These are phyloP conservation scores for Chironomus tentans DNA, from an alignment of 2,888 invertebrate genomes.

Conservation along the genomic window DNA sequence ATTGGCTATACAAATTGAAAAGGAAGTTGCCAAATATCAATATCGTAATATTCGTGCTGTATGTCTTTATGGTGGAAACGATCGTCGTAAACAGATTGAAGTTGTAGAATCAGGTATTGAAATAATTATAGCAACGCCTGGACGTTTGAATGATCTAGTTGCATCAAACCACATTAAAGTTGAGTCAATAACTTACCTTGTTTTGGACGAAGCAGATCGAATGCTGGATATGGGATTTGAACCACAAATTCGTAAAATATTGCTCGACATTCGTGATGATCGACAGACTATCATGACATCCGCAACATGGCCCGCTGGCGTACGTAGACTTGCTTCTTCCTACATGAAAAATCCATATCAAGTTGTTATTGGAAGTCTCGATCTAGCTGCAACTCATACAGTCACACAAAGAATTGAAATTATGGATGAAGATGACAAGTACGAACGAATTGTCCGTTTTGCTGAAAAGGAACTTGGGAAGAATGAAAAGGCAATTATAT, in stretches of 20 bases:
- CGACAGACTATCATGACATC: constrained; percentile 95
- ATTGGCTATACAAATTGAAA: constrained; percentile 84
- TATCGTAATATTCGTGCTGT: constrained; percentile 81
- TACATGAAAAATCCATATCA: constrained; percentile 88
- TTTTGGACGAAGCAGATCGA: constrained; percentile 85
- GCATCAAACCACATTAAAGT: constrained; percentile 62
- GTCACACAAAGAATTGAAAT: constrained; percentile 74
- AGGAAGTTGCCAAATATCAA: constrained; percentile 80
- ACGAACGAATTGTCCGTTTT: constrained; percentile 56
- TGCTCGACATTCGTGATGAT: constrained; percentile 74
- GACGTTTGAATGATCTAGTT: constrained; percentile 84
- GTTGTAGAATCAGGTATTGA: constrained; percentile 72
- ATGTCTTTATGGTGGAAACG: constrained; percentile 88
- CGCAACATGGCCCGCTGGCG: constrained; percentile 90
- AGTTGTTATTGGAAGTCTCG: constrained; percentile 78
- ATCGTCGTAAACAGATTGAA: constrained; percentile 67
- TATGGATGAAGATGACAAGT: constrained; percentile 61
- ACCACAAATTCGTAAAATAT: constrained; percentile 74
- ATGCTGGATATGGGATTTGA: constrained; percentile 69
- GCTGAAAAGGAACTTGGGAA: constrained; percentile 53
- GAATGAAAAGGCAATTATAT: constrained; percentile 80
- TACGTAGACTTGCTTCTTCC: constrained; percentile 70
- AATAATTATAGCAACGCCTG: constrained; percentile 92
- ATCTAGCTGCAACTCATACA: constrained; percentile 81
- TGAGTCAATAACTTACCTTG: constrained; percentile 72